These are phyloP conservation scores for Bactericera cockerelli DNA, from an alignment of 1,140 invertebrate species.

Conservation along the genomic window DNA sequence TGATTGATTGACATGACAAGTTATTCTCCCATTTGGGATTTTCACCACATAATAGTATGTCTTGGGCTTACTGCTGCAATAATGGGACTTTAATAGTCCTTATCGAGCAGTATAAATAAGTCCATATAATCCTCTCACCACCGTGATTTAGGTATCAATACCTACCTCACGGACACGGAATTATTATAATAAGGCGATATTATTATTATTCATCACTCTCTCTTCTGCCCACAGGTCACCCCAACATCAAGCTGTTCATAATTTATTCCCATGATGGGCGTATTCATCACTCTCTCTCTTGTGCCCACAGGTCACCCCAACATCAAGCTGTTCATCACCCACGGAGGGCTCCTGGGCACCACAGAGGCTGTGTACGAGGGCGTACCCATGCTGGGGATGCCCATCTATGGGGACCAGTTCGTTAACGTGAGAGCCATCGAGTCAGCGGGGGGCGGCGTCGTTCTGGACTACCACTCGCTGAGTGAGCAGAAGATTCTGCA, in stretches of 20 bases:
- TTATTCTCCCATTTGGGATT: no score
- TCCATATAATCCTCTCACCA: no score
- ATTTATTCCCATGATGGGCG: slow-evolving; percentile 34
- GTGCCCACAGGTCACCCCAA: slow-evolving; percentile 31
- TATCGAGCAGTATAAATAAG: no score
- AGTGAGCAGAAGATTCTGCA: slow-evolving; percentile 19
- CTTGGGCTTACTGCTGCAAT: no score
- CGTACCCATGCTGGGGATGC: slow-evolving; percentile 34
- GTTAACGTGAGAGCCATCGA: slow-evolving; percentile 31
- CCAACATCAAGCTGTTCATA: slow-evolving; percentile 31
- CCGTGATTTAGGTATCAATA: no score
- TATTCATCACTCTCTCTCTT: no score
- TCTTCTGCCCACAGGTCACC: slow-evolving; percentile 30
- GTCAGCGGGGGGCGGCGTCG: slow-evolving; percentile 26
- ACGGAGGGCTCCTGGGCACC: slow-evolving; percentile 34
- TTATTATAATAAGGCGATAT: no score
- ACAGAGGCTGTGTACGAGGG: slow-evolving; percentile 35
- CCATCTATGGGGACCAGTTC: slow-evolving; percentile 30
- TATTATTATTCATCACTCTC: no score
- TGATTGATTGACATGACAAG: no score
- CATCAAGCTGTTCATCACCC: slow-evolving; percentile 31
- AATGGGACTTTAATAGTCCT: no score
- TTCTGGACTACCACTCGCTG: slow-evolving; percentile 27
- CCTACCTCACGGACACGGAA: no score
- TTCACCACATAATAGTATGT: no score